These are phyloP conservation scores for Sphaeridia pumilis DNA, from an alignment of 2,888 invertebrate genomes.

Conservation along the genomic window DNA sequence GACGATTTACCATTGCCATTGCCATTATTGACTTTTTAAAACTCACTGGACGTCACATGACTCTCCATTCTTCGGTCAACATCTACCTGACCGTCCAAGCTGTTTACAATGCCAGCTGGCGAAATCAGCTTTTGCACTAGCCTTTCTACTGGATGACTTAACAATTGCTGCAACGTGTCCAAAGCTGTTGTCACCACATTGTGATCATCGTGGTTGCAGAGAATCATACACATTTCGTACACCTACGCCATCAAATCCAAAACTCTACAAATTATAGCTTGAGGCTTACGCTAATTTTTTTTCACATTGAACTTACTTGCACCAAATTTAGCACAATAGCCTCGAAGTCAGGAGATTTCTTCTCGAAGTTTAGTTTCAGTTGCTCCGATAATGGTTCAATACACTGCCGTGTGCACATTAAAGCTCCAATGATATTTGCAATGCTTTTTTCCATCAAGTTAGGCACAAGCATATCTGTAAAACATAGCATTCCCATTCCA, in stretches of 20 bases:
- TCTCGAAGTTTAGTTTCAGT: constrained; percentile 14
- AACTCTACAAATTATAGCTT: not conserved
- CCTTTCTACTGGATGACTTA: constrained; percentile 47
- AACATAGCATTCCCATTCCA: not conserved
- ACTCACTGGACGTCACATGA: too few relatives aligned
- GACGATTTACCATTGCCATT: too few relatives aligned
- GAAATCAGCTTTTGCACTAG: constrained; percentile 48
- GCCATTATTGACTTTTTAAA: too few relatives aligned
- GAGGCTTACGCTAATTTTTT: not conserved
- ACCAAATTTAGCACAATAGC: constrained; percentile 17
- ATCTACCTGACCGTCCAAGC: constrained; percentile 27
- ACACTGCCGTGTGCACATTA: constrained; percentile 30
- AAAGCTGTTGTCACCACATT: constrained; percentile 78
- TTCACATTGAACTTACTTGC: constrained; percentile 17
- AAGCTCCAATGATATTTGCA: constrained; percentile 27
- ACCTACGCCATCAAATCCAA: constrained; percentile 46
- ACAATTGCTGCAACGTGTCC: constrained; percentile 56
- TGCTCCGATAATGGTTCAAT: constrained; percentile 26
- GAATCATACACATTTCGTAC: constrained; percentile 57
- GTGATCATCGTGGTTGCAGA: constrained; percentile 55
- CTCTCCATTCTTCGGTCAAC: too few relatives aligned
- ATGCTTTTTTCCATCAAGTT: constrained; percentile 34
- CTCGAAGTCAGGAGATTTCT: constrained; percentile 17
- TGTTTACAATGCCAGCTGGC: constrained; percentile 40
- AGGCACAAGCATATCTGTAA: constrained; percentile 29